Base-by-base conservation (phyloP, 30 jellyfish, hydroid and myxozoan genomes). In the Hydra vulgaris region DNA sequence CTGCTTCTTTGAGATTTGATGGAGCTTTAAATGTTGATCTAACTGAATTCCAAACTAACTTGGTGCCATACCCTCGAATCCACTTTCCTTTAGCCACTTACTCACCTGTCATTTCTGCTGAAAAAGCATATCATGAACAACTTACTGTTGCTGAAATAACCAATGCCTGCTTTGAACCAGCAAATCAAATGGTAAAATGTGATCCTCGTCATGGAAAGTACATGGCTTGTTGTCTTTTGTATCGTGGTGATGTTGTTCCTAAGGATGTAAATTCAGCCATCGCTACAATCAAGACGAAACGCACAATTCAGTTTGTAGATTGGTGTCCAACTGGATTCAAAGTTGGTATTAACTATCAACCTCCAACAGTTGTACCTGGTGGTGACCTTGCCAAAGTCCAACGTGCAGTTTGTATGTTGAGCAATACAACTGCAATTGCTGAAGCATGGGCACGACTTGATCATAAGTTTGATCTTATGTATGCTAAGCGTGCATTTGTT, bases 241-340 rank as follows among this genome's bases (percentile, higher is more conserved):
- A 81, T 87, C 84, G 97, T 66, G 97, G 97, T 25, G 97, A 89
- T 77, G 97, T 89, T 67, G 97, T 86, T 24, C 97, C 97, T 24
- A 89, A 89, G 89, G 97, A 89, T 81, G 97, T 89, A 27, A 85
- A 85, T 79, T 93, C 95, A 17, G 97, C 97, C 76, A 89, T 89
- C 78, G 95, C 97, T 67, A 85, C 95, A 71, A 89, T 89, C 94
- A 89, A 89, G 67, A 85, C 97, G 66, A 89, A 86, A 84, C 95
- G 97, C 53, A 89, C 97, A 83, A 86, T 89, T 89, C 97, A 89
- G 81, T 90, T 90, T 75, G 97, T 89, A 4, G 97, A 89, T 69
- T 89, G 97, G 97, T 89, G 97, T 85, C 97, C 97, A 70, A 89
- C 97, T 84, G 97, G 97, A 5, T 89, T 89, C 95, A 89, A 89